Percentiles rank a stretch among this genome's conserved stretches.
phyloP scores from a whole-genome alignment of 2,797 vertebrate genomes.

The Botia kubotai region DNA sequence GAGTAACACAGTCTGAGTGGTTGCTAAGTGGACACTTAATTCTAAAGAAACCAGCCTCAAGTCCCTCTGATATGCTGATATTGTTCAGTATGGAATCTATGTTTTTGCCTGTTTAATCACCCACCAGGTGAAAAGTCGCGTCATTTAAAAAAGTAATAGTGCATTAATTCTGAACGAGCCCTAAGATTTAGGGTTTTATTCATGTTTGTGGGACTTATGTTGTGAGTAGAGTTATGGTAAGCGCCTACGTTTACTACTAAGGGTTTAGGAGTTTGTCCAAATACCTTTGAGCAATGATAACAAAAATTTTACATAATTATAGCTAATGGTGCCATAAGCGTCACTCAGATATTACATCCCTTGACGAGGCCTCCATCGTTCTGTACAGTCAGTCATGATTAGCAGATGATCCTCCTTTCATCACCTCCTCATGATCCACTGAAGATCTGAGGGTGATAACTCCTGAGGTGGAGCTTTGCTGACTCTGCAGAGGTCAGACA shows the following conservation, averaged over 20 bases:
- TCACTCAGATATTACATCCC: background rate
- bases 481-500: slow-evolving; percentile 15
- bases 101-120: no score
- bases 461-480: slow-evolving; percentile 6
- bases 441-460: background rate
- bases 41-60: no score
- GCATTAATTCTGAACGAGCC: background rate
- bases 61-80: no score
- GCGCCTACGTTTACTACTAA: background rate
- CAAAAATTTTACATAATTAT: background rate
- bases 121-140: background rate
- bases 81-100: no score
- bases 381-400: background rate
- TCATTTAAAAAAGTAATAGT: background rate
- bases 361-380: background rate
- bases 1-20: no score
- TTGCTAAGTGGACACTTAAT: no score
- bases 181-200: background rate
- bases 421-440: slow-evolving; percentile 13
- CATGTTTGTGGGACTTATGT: background rate
- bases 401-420: background rate
- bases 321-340: background rate
- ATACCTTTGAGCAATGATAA: background rate
- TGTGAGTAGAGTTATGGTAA: background rate
- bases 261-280: background rate